These are phyloP conservation scores for Lasioglossum lativentre DNA, from an alignment of 2,888 invertebrate species.

Conservation along the genomic window DNA sequence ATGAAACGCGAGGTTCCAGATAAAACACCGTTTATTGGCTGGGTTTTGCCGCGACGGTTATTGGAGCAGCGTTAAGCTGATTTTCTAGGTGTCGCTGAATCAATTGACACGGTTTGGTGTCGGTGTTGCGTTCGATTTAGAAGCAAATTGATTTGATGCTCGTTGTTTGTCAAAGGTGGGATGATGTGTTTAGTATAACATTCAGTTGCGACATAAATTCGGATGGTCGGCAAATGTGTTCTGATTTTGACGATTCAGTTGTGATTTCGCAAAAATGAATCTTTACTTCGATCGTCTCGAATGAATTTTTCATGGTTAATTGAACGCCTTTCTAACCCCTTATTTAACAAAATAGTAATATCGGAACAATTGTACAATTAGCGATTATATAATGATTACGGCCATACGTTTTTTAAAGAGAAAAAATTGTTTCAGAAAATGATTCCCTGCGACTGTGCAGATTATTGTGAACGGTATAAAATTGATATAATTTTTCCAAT, in stretches of 20 bases:
- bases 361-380: no score
- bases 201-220: neutral
- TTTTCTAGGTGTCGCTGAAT: neutral
- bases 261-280: no score
- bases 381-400: no score
- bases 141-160: neutral
- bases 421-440: neutral
- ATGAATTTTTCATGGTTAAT: no score
- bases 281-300: no score
- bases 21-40: neutral
- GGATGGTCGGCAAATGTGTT: no score
- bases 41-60: no score
- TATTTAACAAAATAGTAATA: no score
- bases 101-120: neutral
- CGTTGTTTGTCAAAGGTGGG: neutral
- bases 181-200: neutral
- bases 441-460: neutral
- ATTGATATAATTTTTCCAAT: neutral
- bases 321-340: no score
- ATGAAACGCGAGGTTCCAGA: neutral
- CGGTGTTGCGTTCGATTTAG: neutral
- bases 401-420: no score
- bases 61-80: neutral
- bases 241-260: no score
- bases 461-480: neutral